phyloP scores from a whole-genome alignment of 2,888 invertebrate genomes.

The Nineta flava region DNA sequence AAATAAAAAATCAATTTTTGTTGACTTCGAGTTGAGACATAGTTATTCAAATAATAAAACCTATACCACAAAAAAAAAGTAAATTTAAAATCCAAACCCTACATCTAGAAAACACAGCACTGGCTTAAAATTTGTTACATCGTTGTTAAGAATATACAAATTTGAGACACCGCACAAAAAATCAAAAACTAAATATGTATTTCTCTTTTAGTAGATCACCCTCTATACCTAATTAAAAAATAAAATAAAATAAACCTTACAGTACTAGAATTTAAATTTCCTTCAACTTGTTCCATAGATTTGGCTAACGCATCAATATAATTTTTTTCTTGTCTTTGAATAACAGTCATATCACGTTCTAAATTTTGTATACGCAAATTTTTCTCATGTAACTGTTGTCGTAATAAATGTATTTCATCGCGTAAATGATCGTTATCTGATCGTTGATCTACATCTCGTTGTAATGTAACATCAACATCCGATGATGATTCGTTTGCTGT shows the following conservation, averaged over 20 bases:
- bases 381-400: constrained; percentile 36
- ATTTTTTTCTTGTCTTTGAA: constrained; percentile 33
- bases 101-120: too few species aligned
- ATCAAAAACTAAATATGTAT: neutral
- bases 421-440: constrained; percentile 32
- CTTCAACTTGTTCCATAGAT: constrained; percentile 39
- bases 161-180: neutral
- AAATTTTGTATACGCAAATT: constrained; percentile 33
- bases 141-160: neutral
- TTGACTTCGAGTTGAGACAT: too few species aligned
- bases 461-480: neutral
- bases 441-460: constrained; percentile 15
- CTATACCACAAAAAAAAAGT: too few species aligned
- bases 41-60: too few species aligned
- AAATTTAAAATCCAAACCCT: too few species aligned
- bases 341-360: constrained; percentile 34
- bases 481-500: neutral
- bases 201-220: neutral
- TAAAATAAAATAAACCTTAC: constrained; percentile 22
- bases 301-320: constrained; percentile 36
- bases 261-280: constrained; percentile 38
- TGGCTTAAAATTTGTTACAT: constrained; percentile 13
- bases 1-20: too few species aligned
- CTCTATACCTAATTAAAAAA: neutral
- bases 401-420: constrained; percentile 35